A percentile compares a stretch with the other conserved stretches of the same genome.
Evolutionary conservation across 2,888 invertebrate species (phyloP).

Genomic region (Diloba caeruleocephala): DNA sequence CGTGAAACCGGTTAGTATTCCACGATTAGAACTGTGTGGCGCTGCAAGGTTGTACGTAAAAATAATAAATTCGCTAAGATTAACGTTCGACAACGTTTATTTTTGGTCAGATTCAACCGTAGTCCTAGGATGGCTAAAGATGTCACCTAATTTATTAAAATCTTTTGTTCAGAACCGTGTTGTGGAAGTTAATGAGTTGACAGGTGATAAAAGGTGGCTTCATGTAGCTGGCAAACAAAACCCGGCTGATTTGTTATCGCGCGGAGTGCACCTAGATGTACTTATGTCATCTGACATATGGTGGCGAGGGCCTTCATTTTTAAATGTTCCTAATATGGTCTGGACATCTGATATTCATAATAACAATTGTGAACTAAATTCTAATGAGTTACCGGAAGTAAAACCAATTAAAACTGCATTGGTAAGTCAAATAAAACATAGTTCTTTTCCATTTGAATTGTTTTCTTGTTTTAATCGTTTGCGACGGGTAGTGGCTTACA

Average conservation of each 20-base stretch:
- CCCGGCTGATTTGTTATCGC: constrained; percentile 13
- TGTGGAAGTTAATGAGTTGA: constrained; percentile 1
- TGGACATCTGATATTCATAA: neutral
- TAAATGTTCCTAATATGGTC: constrained; percentile 1
- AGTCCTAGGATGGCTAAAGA: constrained; percentile 1
- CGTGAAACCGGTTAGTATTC: neutral
- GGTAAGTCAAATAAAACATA: too few species aligned
- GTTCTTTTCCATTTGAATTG: too few species aligned
- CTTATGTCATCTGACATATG: constrained; percentile 4
- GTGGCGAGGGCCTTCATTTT: constrained; percentile 10
- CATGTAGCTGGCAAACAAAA: constrained; percentile 14
- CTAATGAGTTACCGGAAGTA: constrained; percentile 1
- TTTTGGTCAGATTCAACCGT: constrained; percentile 3
- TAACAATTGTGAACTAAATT: neutral
- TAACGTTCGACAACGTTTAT: neutral
- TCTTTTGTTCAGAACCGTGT: constrained; percentile 5
- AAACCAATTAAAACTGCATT: neutral
- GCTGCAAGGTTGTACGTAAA: constrained; percentile 1
- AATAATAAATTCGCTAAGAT: neutral
- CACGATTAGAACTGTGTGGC: neutral
- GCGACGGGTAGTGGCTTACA: constrained; percentile 6
- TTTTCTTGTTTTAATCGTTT: constrained; percentile 2
- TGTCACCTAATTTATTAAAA: constrained; percentile 3
- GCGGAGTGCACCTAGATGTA: neutral
- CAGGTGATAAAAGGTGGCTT: neutral